Percentiles rank a stretch among this genome's conserved stretches.
Conservation (phyloP, 1,140 invertebrate species). For the Euwallacea fornicatus region DNA sequence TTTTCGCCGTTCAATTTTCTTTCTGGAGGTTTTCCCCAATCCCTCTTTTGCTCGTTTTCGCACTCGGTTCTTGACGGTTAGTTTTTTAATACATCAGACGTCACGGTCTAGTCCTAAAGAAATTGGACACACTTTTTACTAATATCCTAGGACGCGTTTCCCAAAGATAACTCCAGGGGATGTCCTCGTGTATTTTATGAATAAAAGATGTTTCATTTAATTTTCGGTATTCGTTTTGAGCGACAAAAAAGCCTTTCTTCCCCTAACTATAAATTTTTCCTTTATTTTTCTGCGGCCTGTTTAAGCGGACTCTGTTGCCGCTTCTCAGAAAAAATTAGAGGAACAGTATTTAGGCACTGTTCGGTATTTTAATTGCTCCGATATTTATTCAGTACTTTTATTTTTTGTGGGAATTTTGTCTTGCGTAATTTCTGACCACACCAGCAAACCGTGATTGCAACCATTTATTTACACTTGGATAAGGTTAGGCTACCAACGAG, state of each 20-base stretch:
- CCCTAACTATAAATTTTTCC: slow-evolving; percentile 32
- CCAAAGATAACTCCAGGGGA: slow-evolving; percentile 35
- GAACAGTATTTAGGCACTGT: too few species aligned
- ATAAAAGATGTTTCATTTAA: slow-evolving; percentile 48
- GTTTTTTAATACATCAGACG: slow-evolving; percentile 50
- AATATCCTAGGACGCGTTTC: slow-evolving; percentile 44
- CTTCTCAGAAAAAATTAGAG: neutral
- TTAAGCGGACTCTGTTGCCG: slow-evolving; percentile 29
- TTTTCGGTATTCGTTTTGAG: slow-evolving; percentile 38
- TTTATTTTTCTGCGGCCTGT: slow-evolving; percentile 22
- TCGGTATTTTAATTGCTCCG: too few species aligned
- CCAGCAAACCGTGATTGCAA: too few species aligned
- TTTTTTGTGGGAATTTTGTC: too few species aligned
- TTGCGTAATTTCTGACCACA: too few species aligned
- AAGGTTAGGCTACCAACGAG: too few species aligned
- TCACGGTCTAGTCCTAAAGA: slow-evolving; percentile 45
- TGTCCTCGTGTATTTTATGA: slow-evolving; percentile 43
- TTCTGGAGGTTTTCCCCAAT: slow-evolving; percentile 41
- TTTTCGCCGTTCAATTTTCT: slow-evolving; percentile 49
- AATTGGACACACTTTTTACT: slow-evolving; percentile 47
- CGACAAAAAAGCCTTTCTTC: slow-evolving; percentile 31
- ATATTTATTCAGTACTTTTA: too few species aligned
- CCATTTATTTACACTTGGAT: too few species aligned
- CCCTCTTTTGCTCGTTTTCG: slow-evolving; percentile 32
- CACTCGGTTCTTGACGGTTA: slow-evolving; percentile 43